A percentile compares a stretch with the other conserved stretches of the same genome.
These are phyloP conservation scores for Miniopterus natalensis DNA, from an alignment of 2,113 vertebrate genomes.

Conservation along the genomic window DNA sequence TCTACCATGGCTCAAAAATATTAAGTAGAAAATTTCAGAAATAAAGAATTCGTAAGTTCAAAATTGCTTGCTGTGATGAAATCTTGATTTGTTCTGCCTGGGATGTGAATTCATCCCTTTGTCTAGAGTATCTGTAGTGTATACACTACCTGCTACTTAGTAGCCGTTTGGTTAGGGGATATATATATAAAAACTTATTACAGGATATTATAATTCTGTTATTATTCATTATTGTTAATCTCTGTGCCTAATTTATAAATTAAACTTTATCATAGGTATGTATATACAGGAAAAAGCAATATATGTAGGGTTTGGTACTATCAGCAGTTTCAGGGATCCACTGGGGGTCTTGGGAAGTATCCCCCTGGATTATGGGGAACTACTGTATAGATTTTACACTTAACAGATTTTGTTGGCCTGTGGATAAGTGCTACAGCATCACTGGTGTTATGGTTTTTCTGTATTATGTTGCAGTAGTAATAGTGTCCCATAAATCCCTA, in stretches of 20 bases:
- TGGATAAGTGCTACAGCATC: conserved; percentile 7
- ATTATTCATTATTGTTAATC: not conserved
- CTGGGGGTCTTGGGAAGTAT: not conserved
- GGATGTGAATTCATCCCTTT: not conserved
- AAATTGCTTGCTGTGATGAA: not conserved
- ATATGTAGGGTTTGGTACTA: not conserved
- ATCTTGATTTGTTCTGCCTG: not conserved
- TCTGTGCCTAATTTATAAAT: not conserved
- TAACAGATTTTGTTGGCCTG: conserved; percentile 6
- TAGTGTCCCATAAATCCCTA: not conserved
- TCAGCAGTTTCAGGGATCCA: not conserved
- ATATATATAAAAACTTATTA: not conserved
- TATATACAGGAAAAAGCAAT: not conserved
- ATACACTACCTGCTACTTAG: not conserved
- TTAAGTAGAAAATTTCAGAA: not conserved
- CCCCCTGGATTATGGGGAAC: not conserved
- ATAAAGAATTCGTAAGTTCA: not conserved
- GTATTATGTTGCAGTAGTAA: not conserved
- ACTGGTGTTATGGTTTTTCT: not conserved
- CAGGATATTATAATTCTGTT: not conserved
- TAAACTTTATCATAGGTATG: not conserved
- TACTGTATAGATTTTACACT: not conserved
- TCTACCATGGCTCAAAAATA: not conserved
- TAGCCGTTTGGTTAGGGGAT: not conserved
- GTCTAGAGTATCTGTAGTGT: not conserved